phyloP scores from a whole-genome alignment of 2,888 invertebrate species.

The Drosophila pegasa region DNA sequence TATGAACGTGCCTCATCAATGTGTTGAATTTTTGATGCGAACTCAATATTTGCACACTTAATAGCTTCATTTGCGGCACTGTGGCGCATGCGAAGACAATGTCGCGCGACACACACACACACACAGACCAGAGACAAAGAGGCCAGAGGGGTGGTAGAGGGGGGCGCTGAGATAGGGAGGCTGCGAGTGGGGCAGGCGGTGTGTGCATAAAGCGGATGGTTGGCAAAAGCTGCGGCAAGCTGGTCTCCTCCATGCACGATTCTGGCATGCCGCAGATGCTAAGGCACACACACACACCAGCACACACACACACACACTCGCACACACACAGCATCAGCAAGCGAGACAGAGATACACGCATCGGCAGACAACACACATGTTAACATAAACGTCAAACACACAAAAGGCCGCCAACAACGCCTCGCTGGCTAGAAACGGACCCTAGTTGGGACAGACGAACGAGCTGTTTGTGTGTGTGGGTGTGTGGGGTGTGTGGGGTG shows the following conservation, averaged over 20 bases:
- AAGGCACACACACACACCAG: conserved; percentile 38
- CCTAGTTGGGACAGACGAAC: conserved; percentile 36
- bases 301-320: conserved; percentile 9
- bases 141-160: background rate
- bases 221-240: conserved; percentile 39
- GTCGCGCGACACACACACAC: conserved; percentile 31
- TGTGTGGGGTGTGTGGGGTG: background rate
- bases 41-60: conserved; percentile 23
- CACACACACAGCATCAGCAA: conserved; percentile 15
- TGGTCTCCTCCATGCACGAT: conserved; percentile 50
- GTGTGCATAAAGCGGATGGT: conserved; percentile 45
- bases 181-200: conserved; percentile 16
- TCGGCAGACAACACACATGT: conserved; percentile 75
- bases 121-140: conserved; percentile 20
- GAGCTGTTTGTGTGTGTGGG: conserved; percentile 18
- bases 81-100: conserved; percentile 46
- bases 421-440: conserved; percentile 47
- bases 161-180: conserved; percentile 21
- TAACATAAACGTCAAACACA: conserved; percentile 81
- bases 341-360: conserved; percentile 58
- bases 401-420: conserved; percentile 63
- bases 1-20: conserved; percentile 1
- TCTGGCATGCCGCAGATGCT: conserved; percentile 77
- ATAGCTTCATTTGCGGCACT: conserved; percentile 45
- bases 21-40: conserved; percentile 17